These are phyloP conservation scores for Gerris lacustris DNA, from an alignment of 2,888 invertebrate species.

Conservation along the genomic window DNA sequence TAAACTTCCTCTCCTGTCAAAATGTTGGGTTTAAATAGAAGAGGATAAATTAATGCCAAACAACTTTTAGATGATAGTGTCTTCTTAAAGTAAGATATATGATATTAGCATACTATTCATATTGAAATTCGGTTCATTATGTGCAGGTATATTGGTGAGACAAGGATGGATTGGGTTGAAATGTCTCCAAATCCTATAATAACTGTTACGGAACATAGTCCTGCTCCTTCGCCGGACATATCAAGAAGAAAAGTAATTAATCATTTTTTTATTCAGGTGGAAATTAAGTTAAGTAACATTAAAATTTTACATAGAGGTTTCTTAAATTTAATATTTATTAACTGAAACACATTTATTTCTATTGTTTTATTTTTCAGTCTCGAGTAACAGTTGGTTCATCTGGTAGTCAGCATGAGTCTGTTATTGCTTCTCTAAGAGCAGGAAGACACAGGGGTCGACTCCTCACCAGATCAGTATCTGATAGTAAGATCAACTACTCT, in stretches of 20 bases:
- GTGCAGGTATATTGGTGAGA: slow-evolving; percentile 57
- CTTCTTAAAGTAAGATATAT: too few species aligned
- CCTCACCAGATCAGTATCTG: slow-evolving; percentile 75
- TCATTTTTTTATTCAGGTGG: slow-evolving; percentile 14
- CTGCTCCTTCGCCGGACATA: slow-evolving; percentile 79
- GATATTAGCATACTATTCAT: too few species aligned
- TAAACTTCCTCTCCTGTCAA: too few species aligned
- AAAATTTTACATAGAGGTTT: too few species aligned
- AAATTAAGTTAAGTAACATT: too few species aligned
- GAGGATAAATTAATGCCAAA: too few species aligned
- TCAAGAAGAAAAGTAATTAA: slow-evolving; percentile 56
- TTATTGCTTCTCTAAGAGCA: slow-evolving; percentile 35
- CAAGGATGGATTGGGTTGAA: slow-evolving; percentile 46
- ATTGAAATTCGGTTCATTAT: neutral
- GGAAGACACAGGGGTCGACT: slow-evolving; percentile 48
- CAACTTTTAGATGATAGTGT: too few species aligned
- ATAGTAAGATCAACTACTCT: slow-evolving; percentile 80
- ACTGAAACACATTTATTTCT: neutral
- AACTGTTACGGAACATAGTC: slow-evolving; percentile 92
- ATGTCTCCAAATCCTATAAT: slow-evolving; percentile 86
- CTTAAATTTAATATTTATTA: too few species aligned
- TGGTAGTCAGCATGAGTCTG: slow-evolving; percentile 70
- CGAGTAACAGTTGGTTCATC: slow-evolving; percentile 54
- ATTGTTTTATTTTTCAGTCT: neutral
- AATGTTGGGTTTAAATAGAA: too few species aligned